Evolutionary conservation across 2,797 vertebrate species (phyloP), one percentile per base, ranked within the genome.

Genomic region (Acropternis orthonyx): DNA sequence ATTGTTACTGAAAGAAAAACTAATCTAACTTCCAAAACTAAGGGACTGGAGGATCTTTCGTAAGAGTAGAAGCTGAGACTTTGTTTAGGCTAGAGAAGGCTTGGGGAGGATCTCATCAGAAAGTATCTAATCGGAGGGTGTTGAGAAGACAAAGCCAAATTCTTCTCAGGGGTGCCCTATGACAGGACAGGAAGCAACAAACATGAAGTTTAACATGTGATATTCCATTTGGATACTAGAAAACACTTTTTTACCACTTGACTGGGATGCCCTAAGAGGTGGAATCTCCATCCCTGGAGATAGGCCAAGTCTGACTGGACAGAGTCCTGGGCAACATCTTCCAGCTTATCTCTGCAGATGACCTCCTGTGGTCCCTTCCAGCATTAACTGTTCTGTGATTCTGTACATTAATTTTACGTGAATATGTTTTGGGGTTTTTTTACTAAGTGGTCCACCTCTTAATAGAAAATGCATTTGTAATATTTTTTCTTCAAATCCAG

Each of bases 251-350:
- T 92, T 52, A 62, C 34, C 15, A 54, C 4, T 85, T 4, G 3
- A 75, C 21, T 46, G 27, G n/a, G 15, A 78, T 15, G 3, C 15
- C 15, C 48, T 44, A 88, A 71, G 52, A 75, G 34, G 12, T 41
- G 26, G 39, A 63, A 15, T 44, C 8, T 37, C 54, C 48, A 44
- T 24, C 52, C 12, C 24, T 56, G 24, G 24, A 85, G 19, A 44
- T 19, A 82, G 28, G 52, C 19, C 74, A 72, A 55, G 56, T 44
- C 34, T 56, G 12, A 28, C 61, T 43, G 26, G 20, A 46, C 58
- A 48, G 0, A 0, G 46, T 32, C 26, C 23, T 32, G 4, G 24
- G 30, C 62, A 87, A 61, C 8, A 9, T 61, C 8, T 56, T 77
- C 32, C 23, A 62, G 23, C 1, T 74, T 34, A 49, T 32, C 9